phyloP scores from a whole-genome alignment of 2,113 vertebrate genomes.

The Nothocercus julius region DNA sequence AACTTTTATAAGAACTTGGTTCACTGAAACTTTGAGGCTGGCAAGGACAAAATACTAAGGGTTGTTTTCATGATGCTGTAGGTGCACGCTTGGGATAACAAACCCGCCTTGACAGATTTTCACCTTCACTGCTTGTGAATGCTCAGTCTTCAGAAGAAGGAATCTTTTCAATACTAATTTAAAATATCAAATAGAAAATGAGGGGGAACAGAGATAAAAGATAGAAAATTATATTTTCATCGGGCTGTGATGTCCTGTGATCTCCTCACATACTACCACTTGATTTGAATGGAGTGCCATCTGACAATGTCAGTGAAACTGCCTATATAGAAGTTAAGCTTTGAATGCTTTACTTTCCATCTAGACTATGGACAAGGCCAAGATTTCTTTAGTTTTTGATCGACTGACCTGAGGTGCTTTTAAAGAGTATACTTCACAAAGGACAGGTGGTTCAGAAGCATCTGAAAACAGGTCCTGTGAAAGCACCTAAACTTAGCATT shows the following conservation, averaged over 20 bases:
- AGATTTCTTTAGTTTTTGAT: not conserved
- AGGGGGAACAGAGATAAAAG: not conserved
- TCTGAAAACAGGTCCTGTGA: not conserved
- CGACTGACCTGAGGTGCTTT: not conserved
- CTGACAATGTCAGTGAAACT: not conserved
- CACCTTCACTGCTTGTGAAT: not conserved
- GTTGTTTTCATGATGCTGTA: not conserved
- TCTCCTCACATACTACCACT: not conserved
- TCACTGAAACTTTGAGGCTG: conserved; percentile 2
- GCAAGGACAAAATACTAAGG: conserved; percentile 9
- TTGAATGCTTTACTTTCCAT: not conserved
- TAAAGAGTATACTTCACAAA: not conserved
- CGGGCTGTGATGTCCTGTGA: not conserved
- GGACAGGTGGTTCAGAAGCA: not conserved
- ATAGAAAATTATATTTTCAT: not conserved
- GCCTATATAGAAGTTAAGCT: not conserved
- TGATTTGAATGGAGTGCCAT: not conserved
- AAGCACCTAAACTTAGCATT: not conserved
- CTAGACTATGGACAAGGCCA: not conserved
- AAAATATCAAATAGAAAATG: conserved; percentile 29
- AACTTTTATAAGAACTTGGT: conserved; percentile 9
- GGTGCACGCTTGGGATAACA: not conserved
- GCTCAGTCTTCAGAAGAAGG: not conserved
- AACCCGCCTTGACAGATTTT: not conserved
- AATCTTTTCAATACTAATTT: not conserved